Evolutionary conservation across 2,797 vertebrate species (phyloP).

Genomic region (Cyclopterus lumpus): DNA sequence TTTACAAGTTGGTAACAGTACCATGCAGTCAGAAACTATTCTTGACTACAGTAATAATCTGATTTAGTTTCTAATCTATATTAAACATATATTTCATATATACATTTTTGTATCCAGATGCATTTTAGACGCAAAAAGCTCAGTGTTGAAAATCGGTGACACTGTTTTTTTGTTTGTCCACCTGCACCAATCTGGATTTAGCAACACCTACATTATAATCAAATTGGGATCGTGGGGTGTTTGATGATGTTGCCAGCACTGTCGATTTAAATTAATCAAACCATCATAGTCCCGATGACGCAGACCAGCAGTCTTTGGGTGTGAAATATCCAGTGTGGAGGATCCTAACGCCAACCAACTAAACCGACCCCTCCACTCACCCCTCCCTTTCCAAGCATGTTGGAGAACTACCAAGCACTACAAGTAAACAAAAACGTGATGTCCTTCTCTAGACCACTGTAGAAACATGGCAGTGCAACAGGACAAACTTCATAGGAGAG

Average conservation of each 20-base stretch:
- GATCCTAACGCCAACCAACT: not conserved
- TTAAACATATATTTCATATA: not conserved
- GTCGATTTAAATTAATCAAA: not conserved
- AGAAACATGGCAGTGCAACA: no score
- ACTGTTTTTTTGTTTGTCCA: no score
- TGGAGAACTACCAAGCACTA: not conserved
- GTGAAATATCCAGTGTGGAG: not conserved
- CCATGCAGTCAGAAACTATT: not conserved
- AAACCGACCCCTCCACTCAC: not conserved
- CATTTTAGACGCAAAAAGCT: no score
- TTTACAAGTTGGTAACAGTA: not conserved
- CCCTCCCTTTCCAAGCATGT: no score
- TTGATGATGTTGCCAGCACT: no score
- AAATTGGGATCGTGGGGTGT: no score
- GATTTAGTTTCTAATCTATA: not conserved
- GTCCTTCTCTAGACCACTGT: not conserved
- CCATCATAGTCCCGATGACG: not conserved
- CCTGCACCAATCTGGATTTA: no score
- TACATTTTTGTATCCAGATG: not conserved
- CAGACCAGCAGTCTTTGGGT: not conserved
- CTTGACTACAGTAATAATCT: not conserved
- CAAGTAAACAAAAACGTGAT: not conserved
- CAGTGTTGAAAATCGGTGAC: no score
- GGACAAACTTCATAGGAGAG: no score
- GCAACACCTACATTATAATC: no score